These are phyloP conservation scores for Nestor notabilis DNA, from an alignment of 2,113 vertebrate genomes.

Conservation along the genomic window DNA sequence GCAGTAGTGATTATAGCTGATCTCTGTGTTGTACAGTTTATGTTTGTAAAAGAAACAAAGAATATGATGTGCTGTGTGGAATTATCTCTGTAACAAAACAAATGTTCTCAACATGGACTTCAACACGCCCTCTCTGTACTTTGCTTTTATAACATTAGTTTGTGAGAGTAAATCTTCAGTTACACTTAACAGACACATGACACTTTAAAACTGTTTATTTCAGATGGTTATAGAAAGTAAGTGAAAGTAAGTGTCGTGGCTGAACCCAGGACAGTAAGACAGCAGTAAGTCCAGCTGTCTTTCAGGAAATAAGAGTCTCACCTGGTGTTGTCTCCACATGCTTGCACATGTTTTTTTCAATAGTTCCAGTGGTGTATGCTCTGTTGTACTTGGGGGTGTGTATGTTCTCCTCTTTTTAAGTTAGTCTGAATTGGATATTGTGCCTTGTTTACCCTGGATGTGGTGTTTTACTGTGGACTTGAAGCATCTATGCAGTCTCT, in stretches of 20 bases:
- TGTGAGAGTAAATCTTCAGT: background rate
- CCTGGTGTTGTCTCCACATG: background rate
- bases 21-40: background rate
- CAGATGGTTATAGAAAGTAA: background rate
- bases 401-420: background rate
- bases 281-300: background rate
- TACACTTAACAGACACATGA: background rate
- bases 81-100: background rate
- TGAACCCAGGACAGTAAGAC: background rate
- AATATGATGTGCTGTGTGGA: background rate
- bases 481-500: background rate
- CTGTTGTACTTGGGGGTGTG: background rate
- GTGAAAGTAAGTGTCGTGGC: no score
- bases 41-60: background rate
- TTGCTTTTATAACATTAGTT: background rate
- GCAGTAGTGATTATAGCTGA: background rate
- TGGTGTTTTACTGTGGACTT: background rate
- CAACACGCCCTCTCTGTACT: background rate
- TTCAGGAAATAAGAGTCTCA: background rate
- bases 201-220: background rate
- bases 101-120: background rate
- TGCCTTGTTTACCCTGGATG: background rate
- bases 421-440: background rate
- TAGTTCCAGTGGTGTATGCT: background rate
- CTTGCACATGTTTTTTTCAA: background rate